These are phyloP conservation scores for Sepiola atlantica DNA, from an alignment of 2,888 invertebrate species.

Conservation along the genomic window DNA sequence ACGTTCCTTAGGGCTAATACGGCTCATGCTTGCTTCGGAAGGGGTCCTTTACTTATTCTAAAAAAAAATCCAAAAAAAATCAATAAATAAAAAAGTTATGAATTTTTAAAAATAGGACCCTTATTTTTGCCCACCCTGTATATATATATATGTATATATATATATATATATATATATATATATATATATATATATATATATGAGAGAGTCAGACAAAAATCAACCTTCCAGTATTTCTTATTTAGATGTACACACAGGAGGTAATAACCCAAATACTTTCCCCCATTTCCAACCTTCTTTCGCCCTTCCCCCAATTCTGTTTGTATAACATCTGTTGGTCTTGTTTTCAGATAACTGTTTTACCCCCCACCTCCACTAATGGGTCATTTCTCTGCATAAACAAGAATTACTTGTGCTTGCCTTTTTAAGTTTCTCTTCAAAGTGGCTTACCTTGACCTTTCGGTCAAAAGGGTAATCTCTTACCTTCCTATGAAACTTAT, in stretches of 20 bases:
- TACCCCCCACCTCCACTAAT: not conserved
- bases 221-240: not conserved
- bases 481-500: not conserved
- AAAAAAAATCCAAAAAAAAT: too few relatives aligned
- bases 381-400: constrained; percentile 12
- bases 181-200: too few relatives aligned
- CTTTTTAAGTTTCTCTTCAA: constrained; percentile 15
- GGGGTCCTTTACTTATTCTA: too few relatives aligned
- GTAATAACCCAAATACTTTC: not conserved
- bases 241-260: not conserved
- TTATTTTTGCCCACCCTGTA: too few relatives aligned
- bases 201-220: too few relatives aligned
- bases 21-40: too few relatives aligned
- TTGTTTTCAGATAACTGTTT: constrained; percentile 17
- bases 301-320: not conserved
- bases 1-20: too few relatives aligned
- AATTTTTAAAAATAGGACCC: too few relatives aligned
- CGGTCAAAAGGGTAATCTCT: not conserved
- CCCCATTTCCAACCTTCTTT: not conserved
- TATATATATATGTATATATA: too few relatives aligned
- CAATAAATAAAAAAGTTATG: too few relatives aligned
- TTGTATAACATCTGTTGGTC: not conserved
- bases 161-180: too few relatives aligned
- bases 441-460: constrained; percentile 6
- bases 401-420: not conserved